These are phyloP conservation scores for Hippopotamus amphibius DNA, from an alignment of 2,113 vertebrate species.

Conservation along the genomic window DNA sequence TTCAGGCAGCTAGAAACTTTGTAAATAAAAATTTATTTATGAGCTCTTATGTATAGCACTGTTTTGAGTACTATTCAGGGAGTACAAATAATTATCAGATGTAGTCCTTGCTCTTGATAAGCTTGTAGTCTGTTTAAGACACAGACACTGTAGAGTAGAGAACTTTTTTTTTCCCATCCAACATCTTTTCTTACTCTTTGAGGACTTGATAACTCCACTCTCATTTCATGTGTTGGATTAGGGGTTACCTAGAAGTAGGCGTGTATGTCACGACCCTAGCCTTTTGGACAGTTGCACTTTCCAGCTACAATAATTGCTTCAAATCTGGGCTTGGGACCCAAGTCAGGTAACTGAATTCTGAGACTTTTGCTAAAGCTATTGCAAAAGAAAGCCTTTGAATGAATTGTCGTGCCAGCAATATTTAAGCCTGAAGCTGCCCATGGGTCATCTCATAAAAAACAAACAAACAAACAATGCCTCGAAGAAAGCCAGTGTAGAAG, in stretches of 20 bases:
- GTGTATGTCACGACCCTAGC: neutral
- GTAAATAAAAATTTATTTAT: neutral
- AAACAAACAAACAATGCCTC: neutral
- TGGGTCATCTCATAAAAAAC: neutral
- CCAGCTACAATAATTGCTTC: neutral
- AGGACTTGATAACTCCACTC: neutral
- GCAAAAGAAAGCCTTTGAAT: neutral
- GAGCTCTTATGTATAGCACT: neutral
- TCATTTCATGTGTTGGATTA: neutral
- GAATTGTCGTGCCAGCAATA: neutral
- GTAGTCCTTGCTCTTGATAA: neutral
- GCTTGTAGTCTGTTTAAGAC: neutral
- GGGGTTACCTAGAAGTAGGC: neutral
- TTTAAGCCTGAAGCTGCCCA: neutral
- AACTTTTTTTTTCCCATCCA: neutral
- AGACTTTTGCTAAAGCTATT: neutral
- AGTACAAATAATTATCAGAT: neutral
- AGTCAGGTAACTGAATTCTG: neutral
- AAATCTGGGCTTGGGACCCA: neutral
- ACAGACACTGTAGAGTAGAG: neutral
- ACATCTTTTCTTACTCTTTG: neutral
- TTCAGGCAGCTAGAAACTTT: neutral
- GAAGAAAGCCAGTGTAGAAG: neutral
- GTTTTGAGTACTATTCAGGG: neutral
- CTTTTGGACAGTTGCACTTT: neutral